Conservation (phyloP, 2,113 vertebrate species). For the Spheniscus mendiculus region DNA sequence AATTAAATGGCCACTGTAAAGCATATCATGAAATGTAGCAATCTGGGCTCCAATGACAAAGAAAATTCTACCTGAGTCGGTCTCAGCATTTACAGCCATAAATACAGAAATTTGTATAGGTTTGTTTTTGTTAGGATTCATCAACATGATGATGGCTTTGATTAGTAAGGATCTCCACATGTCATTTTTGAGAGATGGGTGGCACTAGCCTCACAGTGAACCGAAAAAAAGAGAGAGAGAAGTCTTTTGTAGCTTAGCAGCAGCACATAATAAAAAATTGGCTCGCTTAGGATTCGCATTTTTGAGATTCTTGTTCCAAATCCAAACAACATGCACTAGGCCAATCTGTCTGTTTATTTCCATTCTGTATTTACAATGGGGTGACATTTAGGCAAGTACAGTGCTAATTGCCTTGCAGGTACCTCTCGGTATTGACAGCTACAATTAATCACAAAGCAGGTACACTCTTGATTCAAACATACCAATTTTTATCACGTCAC, state of each 20-base stretch:
- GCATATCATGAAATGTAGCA: background rate
- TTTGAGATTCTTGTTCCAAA: background rate
- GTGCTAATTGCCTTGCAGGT: constrained; percentile 49
- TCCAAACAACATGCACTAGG: constrained; percentile 23
- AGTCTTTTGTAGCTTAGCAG: background rate
- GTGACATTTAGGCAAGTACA: constrained; percentile 29
- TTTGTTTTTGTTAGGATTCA: background rate
- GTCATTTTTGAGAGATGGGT: background rate
- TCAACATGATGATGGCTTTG: background rate
- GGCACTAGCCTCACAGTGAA: background rate
- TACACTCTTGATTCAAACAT: background rate
- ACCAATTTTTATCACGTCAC: background rate
- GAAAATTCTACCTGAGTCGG: background rate
- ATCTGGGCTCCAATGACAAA: background rate
- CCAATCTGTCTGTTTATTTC: constrained; percentile 56
- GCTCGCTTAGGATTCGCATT: background rate
- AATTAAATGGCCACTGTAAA: background rate
- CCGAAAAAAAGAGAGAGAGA: background rate
- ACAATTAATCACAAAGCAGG: constrained; percentile 1
- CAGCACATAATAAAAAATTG: background rate
- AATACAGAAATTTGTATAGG: background rate
- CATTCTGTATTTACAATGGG: background rate
- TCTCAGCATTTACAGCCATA: background rate
- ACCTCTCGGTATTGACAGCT: constrained; percentile 4
- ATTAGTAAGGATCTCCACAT: background rate